Evolutionary conservation across 1,140 invertebrate genomes (phyloP), one percentile per base, ranked within the genome.

Genomic region (Caerostris darwini): DNA sequence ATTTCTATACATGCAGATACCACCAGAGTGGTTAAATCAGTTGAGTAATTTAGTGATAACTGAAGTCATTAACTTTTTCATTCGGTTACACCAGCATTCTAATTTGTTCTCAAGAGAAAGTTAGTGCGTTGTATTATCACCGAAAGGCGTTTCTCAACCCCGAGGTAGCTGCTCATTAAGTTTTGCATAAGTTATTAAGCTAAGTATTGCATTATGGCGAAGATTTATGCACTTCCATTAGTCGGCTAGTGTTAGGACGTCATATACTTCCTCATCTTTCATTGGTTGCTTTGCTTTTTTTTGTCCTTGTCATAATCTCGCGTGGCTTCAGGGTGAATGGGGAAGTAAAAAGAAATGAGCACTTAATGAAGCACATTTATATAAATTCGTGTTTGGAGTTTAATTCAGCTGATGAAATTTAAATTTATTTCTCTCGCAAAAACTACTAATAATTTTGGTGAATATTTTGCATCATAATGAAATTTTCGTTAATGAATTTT

Each of bases 31-130:
- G 82, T 57, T 85, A 57, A 85, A 19, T 57, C 57, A 58, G 54
- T 58, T 58, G 57, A 56, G 82, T 85, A 85, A 85, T 85, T 85
- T 85, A 85, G 82, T 58, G 82, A 85, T 85, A 57, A 85, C 82
- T 85, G 57, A 85, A 85, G 82, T 85, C 82, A 57, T 85, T 85
- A 85, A 85, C 82, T 56, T 85, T 85, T 85, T 85, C 57, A 85
- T 58, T 58, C 7, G 82, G 82, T 85, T 57, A 85, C 57, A 56
- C 17, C 54, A n/a, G 54, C 7, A 3, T 19, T 85, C 82, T 57
- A 85, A 85, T 85, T 85, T 85, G 82, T 85, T 85, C 82, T 85
- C 54, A 85, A 85, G 82, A 19, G n/a, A 85, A 85, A 58, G 82
- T 85, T 58, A 57, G 54, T 19, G n/a, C 14, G 82, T 14, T 58